Evolutionary conservation across 2,888 invertebrate genomes (phyloP), one percentile per base, ranked within the genome.

Genomic region (Agonopterix alstromeriana): DNA sequence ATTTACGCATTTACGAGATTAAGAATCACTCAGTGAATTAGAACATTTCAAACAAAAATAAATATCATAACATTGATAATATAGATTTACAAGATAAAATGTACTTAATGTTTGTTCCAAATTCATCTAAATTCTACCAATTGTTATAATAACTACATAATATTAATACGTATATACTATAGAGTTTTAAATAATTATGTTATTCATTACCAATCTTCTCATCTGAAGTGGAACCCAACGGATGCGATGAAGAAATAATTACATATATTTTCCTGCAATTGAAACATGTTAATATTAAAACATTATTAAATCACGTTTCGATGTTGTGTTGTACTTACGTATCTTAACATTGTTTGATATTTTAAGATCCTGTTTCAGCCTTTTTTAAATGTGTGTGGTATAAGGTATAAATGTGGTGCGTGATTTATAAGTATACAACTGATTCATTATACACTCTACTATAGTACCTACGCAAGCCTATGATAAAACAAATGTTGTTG

Each of bases 241-340:
- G 65, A 69, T 70, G 73, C 60, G 70, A 61, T 58, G 67, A 64
- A 59, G 63, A 64, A 58, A 49, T 48, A 63, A 63, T 82, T 82
- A 85, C 82, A 83, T 77, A 60, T 84, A 85, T 75, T 83, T 85
- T 84, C 82, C 84, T 85, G 84, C 46, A 46, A 52, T 27, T 27
- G 27, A 27, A 27, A 27, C 27, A 27, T 1, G 27, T 27, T 27
- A 7, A 27, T 27, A 27, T 27, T 27, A 1, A 27, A 27, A 5
- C 5, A 27, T 5, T 27, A 7, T 5, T 27, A 1, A 27, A 27
- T 27, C 27, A 27, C 7, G 7, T 27, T 27, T 27, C 5, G 27
- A 27, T 27, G 27, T 27, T 27, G 7, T 27, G 27, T 27, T 27
- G 7, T 27, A 27, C 27, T 27, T 27, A 27, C 27, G 27, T 27